These are phyloP conservation scores for Taphrorychus bicolor DNA, from an alignment of 2,888 invertebrate species.

Conservation along the genomic window DNA sequence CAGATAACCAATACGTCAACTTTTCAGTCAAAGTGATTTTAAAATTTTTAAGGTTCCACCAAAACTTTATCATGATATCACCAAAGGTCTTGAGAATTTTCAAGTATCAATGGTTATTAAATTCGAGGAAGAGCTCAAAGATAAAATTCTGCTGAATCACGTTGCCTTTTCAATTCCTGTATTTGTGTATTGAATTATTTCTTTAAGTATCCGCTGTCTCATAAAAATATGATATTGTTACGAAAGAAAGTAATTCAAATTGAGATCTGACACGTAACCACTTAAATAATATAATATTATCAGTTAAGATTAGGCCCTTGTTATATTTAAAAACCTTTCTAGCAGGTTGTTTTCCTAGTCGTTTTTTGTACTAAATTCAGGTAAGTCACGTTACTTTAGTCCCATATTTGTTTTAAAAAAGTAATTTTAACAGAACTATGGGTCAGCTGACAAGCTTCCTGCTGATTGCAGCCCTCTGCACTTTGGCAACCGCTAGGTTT, in stretches of 20 bases:
- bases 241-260: neutral
- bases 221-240: neutral
- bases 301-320: too few species aligned
- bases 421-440: conserved; percentile 6
- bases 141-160: neutral
- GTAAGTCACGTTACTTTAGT: neutral
- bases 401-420: neutral
- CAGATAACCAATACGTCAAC: neutral
- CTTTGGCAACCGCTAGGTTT: conserved; percentile 6
- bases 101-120: too few species aligned
- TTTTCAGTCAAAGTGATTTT: neutral
- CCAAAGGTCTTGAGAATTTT: too few species aligned
- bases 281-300: neutral
- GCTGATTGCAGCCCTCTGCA: neutral
- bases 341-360: too few species aligned
- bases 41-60: too few species aligned
- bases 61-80: too few species aligned
- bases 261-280: neutral
- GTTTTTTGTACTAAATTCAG: too few species aligned
- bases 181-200: neutral
- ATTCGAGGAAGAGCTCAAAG: too few species aligned
- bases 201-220: neutral
- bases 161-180: neutral
- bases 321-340: too few species aligned
- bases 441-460: conserved; percentile 1